Base-by-base conservation (phyloP, 2,797 vertebrate species). In the Sebastes oblongus region DNA sequence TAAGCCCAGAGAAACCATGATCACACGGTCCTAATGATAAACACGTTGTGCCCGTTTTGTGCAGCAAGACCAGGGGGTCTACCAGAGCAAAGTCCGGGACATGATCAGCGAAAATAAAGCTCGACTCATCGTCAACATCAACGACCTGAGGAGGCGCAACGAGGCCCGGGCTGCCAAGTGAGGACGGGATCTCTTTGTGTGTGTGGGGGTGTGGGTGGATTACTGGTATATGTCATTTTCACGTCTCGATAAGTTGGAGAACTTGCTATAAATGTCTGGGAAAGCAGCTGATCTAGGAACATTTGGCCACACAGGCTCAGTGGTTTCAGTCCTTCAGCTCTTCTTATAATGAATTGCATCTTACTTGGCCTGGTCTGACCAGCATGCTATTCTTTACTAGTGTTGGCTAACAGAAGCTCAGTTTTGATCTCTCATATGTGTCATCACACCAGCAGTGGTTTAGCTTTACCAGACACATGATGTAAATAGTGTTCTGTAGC, bases 21-120 rank as follows among this genome's bases (percentile, higher is more conserved):
- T 9, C 3, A 20, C 7, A n/a, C 1, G 20, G 7, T n/a, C 9
- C 7, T 52, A 52, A 46, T 46, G 42, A 46, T 46, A 52, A 52
- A 52, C 18, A 52, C 46, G 8, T n/a, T n/a, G 3, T 76, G 22
- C 18, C 14, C 2, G 1, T 58, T 9, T 9, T 58, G 14, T 88
- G 36, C 92, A 99, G 98, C 97, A 99, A 89, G 98, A 99, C 72
- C 98, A 98, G 79, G 98, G 98, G 2, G 74, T 99, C 77, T 99
- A 99, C 82, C 97, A 98, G 72, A 95, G 95, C 91, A 99, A 98
- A 89, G 97, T 99, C 10, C 96, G 97, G 60, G 97, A 98, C 84
- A 98, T 99, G 97, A 97, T 99, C 95, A 95, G 96, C 4, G 97
- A 99, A 42, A 99, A 98, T 36, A 96, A 95, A 59, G 94, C 92